A percentile compares a stretch with the other conserved stretches of the same genome.
Evolutionary conservation across 1,140 invertebrate genomes (phyloP).

Genomic region (Ooceraea biroi): DNA sequence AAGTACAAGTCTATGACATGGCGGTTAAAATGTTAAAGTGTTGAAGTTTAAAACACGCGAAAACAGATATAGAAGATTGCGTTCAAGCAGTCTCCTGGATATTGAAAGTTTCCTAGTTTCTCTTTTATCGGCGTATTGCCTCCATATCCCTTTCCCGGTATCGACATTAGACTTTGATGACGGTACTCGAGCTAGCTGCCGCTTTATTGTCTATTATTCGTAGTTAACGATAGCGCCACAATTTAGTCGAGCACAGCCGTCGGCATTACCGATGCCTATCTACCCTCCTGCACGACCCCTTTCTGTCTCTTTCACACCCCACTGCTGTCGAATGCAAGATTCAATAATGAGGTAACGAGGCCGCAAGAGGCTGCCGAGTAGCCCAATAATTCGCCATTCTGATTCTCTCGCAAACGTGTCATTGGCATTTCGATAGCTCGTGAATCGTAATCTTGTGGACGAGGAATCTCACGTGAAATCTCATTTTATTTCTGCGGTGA

Average conservation of each 20-base stretch:
- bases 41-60: background rate
- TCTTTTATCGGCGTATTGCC: background rate
- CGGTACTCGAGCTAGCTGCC: conserved; percentile 11
- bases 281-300: background rate
- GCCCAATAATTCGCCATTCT: conserved; percentile 65
- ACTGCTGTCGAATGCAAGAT: conserved; percentile 45
- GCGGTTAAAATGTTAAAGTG: background rate
- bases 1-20: background rate
- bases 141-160: background rate
- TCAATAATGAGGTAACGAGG: conserved; percentile 70
- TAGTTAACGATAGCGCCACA: conserved; percentile 44
- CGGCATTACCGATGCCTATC: conserved; percentile 51
- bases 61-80: background rate
- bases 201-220: conserved; percentile 51
- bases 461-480: background rate
- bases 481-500: background rate
- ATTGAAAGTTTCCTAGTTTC: background rate
- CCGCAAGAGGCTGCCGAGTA: conserved; percentile 58
- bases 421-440: conserved; percentile 39
- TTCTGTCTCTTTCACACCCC: background rate
- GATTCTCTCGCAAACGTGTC: conserved; percentile 42
- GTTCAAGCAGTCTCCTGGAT: background rate
- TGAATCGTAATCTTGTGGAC: background rate
- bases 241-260: conserved; percentile 56
- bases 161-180: conserved; percentile 48